These are phyloP conservation scores for Lasioglossum baleicum DNA, from an alignment of 1,140 invertebrate genomes.

Conservation along the genomic window DNA sequence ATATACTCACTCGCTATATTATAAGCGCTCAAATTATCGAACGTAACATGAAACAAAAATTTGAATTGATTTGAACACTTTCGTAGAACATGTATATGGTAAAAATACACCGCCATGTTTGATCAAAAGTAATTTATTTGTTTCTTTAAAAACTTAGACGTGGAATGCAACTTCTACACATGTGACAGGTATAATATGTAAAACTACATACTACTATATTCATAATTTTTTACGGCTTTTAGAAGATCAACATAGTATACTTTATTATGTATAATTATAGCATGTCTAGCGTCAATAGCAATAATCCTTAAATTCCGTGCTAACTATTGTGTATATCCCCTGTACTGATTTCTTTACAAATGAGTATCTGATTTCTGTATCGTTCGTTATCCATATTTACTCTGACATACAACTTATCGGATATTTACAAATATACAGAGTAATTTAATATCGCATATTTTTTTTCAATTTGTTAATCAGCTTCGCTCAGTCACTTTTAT, in stretches of 20 bases:
- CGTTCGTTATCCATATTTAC: constrained; percentile 1
- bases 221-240: constrained; percentile 66
- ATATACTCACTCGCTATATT: neutral
- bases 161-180: constrained; percentile 78
- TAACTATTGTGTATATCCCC: constrained; percentile 42
- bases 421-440: constrained; percentile 55
- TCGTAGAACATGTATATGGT: neutral
- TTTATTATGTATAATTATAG: constrained; percentile 49
- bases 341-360: constrained; percentile 45
- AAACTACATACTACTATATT: constrained; percentile 78
- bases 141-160: constrained; percentile 75
- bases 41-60: neutral
- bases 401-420: constrained; percentile 7
- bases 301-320: constrained; percentile 55
- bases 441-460: constrained; percentile 22
- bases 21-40: neutral
- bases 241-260: constrained; percentile 65
- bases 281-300: constrained; percentile 53
- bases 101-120: neutral
- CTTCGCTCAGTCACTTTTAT: neutral
- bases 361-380: constrained; percentile 24
- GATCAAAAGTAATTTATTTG: constrained; percentile 74
- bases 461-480: neutral
- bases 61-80: neutral
- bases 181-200: constrained; percentile 78